A percentile compares a stretch with the other conserved stretches of the same genome.
Conservation (phyloP, 2,113 vertebrate genomes). For the Sula dactylatra region DNA sequence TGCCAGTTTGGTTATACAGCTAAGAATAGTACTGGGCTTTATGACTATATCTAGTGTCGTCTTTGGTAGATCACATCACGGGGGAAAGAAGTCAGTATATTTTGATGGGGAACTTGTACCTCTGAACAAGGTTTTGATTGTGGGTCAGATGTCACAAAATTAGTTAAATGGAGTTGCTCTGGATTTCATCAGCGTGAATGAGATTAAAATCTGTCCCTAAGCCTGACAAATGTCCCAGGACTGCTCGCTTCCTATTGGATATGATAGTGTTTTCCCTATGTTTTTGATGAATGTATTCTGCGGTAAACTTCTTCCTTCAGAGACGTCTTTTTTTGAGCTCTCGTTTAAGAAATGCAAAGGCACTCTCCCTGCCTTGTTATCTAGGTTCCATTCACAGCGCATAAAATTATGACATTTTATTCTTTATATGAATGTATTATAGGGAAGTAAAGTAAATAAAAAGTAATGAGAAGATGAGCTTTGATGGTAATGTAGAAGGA, state of each 20-base stretch:
- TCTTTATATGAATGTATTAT: constrained; percentile 35
- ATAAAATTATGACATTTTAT: constrained; percentile 9
- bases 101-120: not conserved
- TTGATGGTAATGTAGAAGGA: not conserved
- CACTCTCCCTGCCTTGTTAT: not conserved
- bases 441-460: constrained; percentile 30
- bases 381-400: not conserved
- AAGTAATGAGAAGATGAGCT: constrained; percentile 16
- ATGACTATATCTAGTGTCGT: fast-evolving
- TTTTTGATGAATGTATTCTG: not conserved
- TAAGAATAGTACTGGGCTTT: not conserved
- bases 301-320: not conserved
- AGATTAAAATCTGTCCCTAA: not conserved
- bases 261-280: not conserved
- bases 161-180: not conserved
- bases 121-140: not conserved
- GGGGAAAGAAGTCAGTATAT: not conserved
- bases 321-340: not conserved
- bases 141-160: not conserved
- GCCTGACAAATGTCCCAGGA: not conserved
- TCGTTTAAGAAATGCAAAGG: not conserved
- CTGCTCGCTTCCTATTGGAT: not conserved
- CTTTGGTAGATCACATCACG: not conserved
- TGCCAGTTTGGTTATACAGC: not conserved
- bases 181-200: not conserved